These are phyloP conservation scores for Malthinus flaveolus DNA, from an alignment of 2,888 invertebrate genomes.

Conservation along the genomic window DNA sequence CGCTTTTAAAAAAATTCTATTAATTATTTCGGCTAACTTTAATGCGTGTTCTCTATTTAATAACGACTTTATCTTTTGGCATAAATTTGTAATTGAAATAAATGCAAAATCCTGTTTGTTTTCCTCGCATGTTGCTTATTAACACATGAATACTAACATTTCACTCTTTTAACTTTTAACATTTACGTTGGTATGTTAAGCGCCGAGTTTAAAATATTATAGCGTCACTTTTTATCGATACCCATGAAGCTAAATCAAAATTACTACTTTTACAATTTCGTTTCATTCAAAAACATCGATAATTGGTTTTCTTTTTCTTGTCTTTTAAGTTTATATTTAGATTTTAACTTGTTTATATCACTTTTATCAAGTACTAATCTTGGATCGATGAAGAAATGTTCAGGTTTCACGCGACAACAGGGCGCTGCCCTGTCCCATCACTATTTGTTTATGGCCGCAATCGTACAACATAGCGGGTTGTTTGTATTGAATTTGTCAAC, in stretches of 20 bases:
- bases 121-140: not conserved
- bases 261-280: too few species aligned
- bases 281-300: too few species aligned
- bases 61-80: too few species aligned
- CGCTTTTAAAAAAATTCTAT: too few species aligned
- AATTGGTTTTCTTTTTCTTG: not conserved
- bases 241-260: too few species aligned
- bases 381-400: constrained; percentile 36
- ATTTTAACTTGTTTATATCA: not conserved
- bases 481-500: constrained; percentile 52
- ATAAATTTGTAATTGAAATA: too few species aligned
- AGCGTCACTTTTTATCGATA: not conserved
- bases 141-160: constrained; percentile 5
- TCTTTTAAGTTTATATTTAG: not conserved
- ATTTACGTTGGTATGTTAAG: not conserved
- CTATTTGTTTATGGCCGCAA: constrained; percentile 44
- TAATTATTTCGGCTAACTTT: too few species aligned
- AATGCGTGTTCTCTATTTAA: too few species aligned
- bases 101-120: not conserved
- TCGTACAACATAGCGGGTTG: constrained; percentile 48
- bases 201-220: not conserved
- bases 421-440: constrained; percentile 44
- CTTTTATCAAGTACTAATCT: constrained; percentile 14
- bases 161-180: not conserved
- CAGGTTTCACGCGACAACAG: constrained; percentile 47